Evolutionary conservation across 1,140 invertebrate species (phyloP).

Genomic region (Teleogryllus occipitalis): DNA sequence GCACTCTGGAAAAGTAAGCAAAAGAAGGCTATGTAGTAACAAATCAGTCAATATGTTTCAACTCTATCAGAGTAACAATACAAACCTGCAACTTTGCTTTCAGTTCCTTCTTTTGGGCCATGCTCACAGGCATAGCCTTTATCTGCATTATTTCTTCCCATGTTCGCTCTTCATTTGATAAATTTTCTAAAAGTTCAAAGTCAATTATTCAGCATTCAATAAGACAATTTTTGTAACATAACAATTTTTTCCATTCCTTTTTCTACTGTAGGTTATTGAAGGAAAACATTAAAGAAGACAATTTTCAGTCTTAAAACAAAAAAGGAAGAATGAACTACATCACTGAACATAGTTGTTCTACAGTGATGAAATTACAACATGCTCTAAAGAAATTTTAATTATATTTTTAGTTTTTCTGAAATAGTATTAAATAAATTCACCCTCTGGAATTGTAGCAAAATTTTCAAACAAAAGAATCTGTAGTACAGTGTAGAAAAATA

Average conservation of each 20-base stretch:
- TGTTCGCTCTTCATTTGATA: slow-evolving; percentile 71
- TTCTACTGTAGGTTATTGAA: neutral
- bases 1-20: slow-evolving; percentile 50
- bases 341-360: neutral
- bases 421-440: too few relatives aligned
- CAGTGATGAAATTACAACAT: too few relatives aligned
- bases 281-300: neutral
- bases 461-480: too few relatives aligned
- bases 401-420: too few relatives aligned
- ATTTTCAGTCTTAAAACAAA: neutral
- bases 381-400: too few relatives aligned
- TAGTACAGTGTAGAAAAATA: too few relatives aligned
- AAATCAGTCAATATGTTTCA: neutral
- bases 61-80: neutral
- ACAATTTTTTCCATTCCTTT: neutral
- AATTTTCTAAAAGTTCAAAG: slow-evolving; percentile 45
- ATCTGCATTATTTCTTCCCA: slow-evolving; percentile 83
- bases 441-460: too few relatives aligned
- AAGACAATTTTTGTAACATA: neutral
- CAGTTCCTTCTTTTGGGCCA: slow-evolving; percentile 69
- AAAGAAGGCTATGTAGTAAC: slow-evolving; percentile 7
- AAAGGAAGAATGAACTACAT: neutral
- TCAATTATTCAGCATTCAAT: neutral
- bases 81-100: slow-evolving; percentile 67
- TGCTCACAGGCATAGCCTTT: slow-evolving; percentile 69